Evolutionary conservation across 1,140 invertebrate species (phyloP).

Genomic region (Neodiprion fabricii): DNA sequence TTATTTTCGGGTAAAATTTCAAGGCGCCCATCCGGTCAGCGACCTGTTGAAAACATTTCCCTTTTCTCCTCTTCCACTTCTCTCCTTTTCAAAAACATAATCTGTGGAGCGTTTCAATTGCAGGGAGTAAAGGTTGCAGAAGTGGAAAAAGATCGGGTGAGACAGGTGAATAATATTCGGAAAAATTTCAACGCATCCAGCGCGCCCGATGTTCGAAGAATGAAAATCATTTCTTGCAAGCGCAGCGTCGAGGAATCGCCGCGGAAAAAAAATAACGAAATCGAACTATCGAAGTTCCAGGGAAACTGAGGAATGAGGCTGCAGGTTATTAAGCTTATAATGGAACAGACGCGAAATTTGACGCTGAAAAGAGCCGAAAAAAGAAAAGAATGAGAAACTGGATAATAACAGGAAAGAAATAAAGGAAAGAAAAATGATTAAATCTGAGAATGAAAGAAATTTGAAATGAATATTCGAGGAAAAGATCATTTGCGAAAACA

Average conservation of each 20-base stretch:
- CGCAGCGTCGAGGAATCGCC: too few relatives aligned
- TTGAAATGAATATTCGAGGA: conserved; percentile 12
- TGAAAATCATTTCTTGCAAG: too few relatives aligned
- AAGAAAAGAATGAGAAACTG: not conserved
- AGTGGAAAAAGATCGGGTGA: not conserved
- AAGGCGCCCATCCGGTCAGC: not conserved
- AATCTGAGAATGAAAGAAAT: not conserved
- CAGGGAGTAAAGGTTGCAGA: not conserved
- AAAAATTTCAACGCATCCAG: too few relatives aligned
- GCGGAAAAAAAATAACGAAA: too few relatives aligned
- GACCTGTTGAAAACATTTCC: not conserved
- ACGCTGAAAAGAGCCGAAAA: too few relatives aligned
- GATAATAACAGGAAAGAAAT: conserved; percentile 4
- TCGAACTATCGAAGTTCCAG: too few relatives aligned
- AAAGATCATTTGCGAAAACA: conserved; percentile 19
- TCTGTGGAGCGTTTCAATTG: not conserved
- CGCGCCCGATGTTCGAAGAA: too few relatives aligned
- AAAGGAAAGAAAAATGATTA: not conserved
- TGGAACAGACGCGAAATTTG: too few relatives aligned
- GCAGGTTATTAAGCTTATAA: too few relatives aligned
- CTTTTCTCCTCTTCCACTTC: not conserved
- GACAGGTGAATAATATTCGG: not conserved
- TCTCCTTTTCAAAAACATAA: not conserved
- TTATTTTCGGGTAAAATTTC: not conserved
- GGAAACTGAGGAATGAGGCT: too few relatives aligned